A percentile compares a stretch with the other conserved stretches of the same genome.
Conservation (phyloP, 2,888 invertebrate species). For the Lasioglossum malachurum region DNA sequence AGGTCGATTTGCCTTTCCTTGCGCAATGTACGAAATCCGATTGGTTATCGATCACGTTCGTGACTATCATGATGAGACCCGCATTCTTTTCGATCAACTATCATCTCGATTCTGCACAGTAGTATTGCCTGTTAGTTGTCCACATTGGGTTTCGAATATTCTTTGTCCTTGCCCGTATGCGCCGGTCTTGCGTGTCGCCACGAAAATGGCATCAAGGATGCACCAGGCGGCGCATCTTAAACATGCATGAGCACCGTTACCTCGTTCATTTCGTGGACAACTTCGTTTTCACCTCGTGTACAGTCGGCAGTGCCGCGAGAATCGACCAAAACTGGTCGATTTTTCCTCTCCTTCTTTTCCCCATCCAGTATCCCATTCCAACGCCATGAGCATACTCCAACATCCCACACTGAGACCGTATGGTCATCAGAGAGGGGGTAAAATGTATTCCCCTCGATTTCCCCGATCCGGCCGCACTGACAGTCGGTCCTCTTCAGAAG, state of each 20-base stretch:
- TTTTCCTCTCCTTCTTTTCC: too few relatives aligned
- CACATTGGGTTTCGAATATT: background rate
- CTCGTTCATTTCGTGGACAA: background rate
- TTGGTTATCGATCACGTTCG: conserved; percentile 1
- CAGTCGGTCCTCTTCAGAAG: background rate
- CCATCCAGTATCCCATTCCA: too few relatives aligned
- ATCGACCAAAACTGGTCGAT: too few relatives aligned
- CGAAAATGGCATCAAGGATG: background rate
- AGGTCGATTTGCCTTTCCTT: background rate
- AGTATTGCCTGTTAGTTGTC: background rate
- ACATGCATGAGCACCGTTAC: background rate
- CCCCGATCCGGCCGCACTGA: too few relatives aligned
- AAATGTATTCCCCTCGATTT: too few relatives aligned
- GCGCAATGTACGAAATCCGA: background rate
- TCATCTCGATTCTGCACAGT: background rate
- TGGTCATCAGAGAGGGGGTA: too few relatives aligned
- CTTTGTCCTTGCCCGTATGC: background rate
- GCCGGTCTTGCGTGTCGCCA: background rate
- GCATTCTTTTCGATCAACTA: background rate
- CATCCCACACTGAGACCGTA: too few relatives aligned
- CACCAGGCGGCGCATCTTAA: background rate
- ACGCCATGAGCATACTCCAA: too few relatives aligned
- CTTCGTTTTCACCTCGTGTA: background rate
- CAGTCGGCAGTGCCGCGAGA: background rate
- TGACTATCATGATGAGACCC: background rate